A percentile compares a stretch with the other conserved stretches of the same genome.
These are phyloP conservation scores for Gnathonemus longibarbis DNA, from an alignment of 2,113 vertebrate species.

Conservation along the genomic window DNA sequence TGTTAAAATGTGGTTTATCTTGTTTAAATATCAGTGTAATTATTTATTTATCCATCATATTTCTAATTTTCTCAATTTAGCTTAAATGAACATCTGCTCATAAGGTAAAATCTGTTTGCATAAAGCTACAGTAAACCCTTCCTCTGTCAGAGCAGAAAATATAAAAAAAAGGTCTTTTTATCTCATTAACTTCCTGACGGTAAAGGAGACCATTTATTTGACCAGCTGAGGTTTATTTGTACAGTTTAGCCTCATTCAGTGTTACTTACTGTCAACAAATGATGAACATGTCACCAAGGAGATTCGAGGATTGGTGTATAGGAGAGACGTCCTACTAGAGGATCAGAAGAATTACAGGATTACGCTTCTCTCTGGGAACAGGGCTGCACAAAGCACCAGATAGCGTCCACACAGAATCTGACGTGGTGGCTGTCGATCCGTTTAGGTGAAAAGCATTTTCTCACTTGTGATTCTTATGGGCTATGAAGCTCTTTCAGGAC, in stretches of 20 bases:
- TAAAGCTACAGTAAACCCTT: conserved; percentile 22
- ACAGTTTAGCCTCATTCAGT: conserved; percentile 37
- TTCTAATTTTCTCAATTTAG: conserved; percentile 48
- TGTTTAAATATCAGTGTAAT: conserved; percentile 52
- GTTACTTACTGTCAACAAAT: conserved; percentile 30
- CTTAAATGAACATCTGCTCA: conserved; percentile 60
- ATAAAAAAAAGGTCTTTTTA: conserved; percentile 29
- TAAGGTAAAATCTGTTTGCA: conserved; percentile 37
- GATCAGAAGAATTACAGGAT: conserved; percentile 47
- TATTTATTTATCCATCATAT: conserved; percentile 44
- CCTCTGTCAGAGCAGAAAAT: conserved; percentile 32
- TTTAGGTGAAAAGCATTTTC: neutral
- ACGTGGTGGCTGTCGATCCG: neutral
- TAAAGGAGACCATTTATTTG: conserved; percentile 24
- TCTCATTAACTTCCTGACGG: conserved; percentile 44
- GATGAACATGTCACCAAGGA: conserved; percentile 36
- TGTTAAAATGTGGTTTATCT: conserved; percentile 45
- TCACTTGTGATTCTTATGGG: neutral
- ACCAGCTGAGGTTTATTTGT: conserved; percentile 41
- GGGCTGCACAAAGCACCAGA: conserved; percentile 33
- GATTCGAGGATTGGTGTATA: conserved; percentile 1
- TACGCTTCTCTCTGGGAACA: conserved; percentile 35
- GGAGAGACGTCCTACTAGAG: conserved; percentile 23
- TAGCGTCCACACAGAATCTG: conserved; percentile 29
- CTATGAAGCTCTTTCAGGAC: neutral